Base-by-base conservation (phyloP, 2,113 vertebrate genomes). In the Irena cyanogastra region DNA sequence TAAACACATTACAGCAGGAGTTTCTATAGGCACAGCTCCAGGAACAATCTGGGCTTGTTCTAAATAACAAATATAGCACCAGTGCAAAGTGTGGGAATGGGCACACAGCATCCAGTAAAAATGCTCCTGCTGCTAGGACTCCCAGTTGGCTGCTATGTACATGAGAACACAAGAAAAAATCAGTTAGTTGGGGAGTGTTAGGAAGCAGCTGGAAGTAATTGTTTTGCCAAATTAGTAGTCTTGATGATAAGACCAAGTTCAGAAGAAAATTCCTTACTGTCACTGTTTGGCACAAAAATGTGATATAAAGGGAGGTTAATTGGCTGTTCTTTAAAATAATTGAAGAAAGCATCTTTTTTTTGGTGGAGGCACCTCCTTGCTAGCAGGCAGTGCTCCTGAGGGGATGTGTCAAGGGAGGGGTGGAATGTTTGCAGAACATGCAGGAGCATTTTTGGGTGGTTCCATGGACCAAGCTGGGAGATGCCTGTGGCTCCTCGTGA, bases 21-120 rank as follows among this genome's bases (percentile, higher is more conserved):
- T 98, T 98, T 98, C 98, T 98, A 97, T 98, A 97, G 98, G 98
- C 97, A 95, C 76, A 35, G 94, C 35, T 97, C 97, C 98, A 98
- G 95, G 93, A 97, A 97, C 89, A 97, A 92, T 50, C 52, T 94
- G 78, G 91, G 82, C 89, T 96, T 80, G 82, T 91, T 91, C 81
- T 97, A 97, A 98, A 95, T 97, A 93, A 90, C 94, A 97, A 96
- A 97, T 97, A 96, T 71, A 94, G 89, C 89, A 91, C 66, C 86
- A 87, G 27, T 89, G 87, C 61, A 65, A 97, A 97, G 91, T 97
- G 96, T 97, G 97, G 97, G 95, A 98, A 97, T 96, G 22, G 70
- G 94, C 4, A 18, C 35, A 16, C 24, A 47, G 28, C 93, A 91
- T 59, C 61, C 92, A 84, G 75, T 31, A 45, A 87, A 90, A 93